Percentiles rank a stretch among this genome's conserved stretches.
phyloP scores from a whole-genome alignment of 2,888 invertebrate species.

The Eupithecia inturbata region DNA sequence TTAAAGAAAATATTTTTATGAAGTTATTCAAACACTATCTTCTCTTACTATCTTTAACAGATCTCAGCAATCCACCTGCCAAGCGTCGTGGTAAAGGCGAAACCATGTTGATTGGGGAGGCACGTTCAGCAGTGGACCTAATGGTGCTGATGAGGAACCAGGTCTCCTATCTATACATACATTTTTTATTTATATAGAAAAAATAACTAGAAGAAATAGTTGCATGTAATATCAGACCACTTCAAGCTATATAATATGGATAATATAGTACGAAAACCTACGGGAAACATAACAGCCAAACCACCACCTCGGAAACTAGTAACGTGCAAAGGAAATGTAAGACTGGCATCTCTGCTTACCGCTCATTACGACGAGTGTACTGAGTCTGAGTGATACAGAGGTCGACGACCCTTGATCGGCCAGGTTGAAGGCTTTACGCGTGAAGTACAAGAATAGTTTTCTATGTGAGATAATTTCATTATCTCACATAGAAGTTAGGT shows the following conservation, averaged over 20 bases:
- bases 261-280: background rate
- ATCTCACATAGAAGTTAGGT: conserved; percentile 1
- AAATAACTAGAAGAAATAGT: too few species aligned
- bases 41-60: too few species aligned
- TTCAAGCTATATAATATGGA: background rate
- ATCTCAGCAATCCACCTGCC: too few species aligned
- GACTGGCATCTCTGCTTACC: conserved; percentile 41
- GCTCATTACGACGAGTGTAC: conserved; percentile 42
- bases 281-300: background rate
- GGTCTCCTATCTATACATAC: too few species aligned
- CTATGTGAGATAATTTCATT: conserved; percentile 3
- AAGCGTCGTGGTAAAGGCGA: too few species aligned
- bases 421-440: conserved; percentile 34
- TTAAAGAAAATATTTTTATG: too few species aligned
- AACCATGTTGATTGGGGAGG: too few species aligned
- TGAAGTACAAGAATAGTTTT: conserved; percentile 6
- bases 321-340: conserved; percentile 35
- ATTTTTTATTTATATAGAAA: too few species aligned
- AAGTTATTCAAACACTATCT: too few species aligned
- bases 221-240: background rate
- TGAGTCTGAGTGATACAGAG: conserved; percentile 37
- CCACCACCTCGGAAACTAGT: background rate
- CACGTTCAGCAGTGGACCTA: too few species aligned
- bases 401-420: conserved; percentile 40
- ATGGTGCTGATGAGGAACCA: too few species aligned